These are phyloP conservation scores for Lysandra bellargus DNA, from an alignment of 2,888 invertebrate species.

Conservation along the genomic window DNA sequence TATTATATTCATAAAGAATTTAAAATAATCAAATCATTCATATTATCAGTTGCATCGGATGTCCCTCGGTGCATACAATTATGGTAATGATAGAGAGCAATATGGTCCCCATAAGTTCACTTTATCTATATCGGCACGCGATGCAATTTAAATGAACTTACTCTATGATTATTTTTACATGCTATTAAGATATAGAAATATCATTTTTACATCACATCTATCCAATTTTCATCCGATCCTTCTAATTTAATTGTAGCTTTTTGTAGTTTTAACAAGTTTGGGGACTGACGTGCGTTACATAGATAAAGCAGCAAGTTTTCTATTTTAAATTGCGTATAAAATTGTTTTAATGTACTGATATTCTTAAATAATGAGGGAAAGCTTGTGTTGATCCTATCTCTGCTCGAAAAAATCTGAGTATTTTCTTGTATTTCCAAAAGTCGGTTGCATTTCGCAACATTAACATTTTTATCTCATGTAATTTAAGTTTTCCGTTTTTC, in stretches of 20 bases:
- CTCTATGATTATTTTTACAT: constrained; percentile 60
- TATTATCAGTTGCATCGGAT: constrained; percentile 23
- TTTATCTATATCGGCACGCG: constrained; percentile 75
- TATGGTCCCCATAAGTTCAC: constrained; percentile 72
- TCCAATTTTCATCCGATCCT: background rate
- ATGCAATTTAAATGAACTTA: constrained; percentile 53
- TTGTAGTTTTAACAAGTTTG: background rate
- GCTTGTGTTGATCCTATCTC: background rate
- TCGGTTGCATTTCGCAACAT: background rate
- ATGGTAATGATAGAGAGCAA: constrained; percentile 76
- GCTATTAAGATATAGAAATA: constrained; percentile 45
- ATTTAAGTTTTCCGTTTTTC: background rate
- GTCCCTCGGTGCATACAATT: constrained; percentile 55
- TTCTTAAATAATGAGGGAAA: too few species aligned
- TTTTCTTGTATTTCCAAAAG: background rate
- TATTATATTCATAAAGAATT: constrained; percentile 28
- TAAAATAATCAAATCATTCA: constrained; percentile 15
- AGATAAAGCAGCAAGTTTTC: background rate
- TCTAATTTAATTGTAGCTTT: background rate
- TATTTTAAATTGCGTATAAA: background rate
- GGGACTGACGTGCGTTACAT: background rate
- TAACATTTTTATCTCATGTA: too few species aligned
- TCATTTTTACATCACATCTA: constrained; percentile 24
- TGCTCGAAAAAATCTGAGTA: background rate
- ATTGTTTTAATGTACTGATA: background rate